phyloP scores from a whole-genome alignment of 2,888 invertebrate species.

The Trissoscelio sp. region DNA sequence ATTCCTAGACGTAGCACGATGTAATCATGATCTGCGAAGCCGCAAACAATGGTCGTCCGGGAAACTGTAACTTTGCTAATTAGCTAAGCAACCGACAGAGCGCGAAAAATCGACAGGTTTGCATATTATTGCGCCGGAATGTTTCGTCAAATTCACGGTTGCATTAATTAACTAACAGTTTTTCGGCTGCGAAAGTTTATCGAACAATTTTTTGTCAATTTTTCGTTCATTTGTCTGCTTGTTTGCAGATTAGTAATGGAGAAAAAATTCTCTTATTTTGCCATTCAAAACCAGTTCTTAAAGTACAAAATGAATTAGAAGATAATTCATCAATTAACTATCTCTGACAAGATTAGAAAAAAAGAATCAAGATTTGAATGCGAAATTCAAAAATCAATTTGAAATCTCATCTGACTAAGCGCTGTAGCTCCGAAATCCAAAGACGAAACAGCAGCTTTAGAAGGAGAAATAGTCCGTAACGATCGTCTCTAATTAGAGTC shows the following conservation, averaged over 20 bases:
- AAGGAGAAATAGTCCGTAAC: slow-evolving; percentile 74
- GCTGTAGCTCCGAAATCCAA: neutral
- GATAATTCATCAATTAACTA: too few species aligned
- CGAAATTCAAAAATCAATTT: slow-evolving; percentile 20
- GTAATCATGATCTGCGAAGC: slow-evolving; percentile 61
- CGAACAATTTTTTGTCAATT: too few species aligned
- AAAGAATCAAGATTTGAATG: too few species aligned
- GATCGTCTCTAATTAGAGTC: slow-evolving; percentile 78
- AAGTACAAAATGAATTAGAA: too few species aligned
- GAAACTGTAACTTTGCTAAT: slow-evolving; percentile 54
- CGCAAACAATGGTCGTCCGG: slow-evolving; percentile 47
- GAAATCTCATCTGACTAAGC: too few species aligned
- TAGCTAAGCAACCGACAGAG: slow-evolving; percentile 26
- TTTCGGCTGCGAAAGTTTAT: neutral
- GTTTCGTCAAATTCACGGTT: neutral
- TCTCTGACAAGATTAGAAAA: too few species aligned
- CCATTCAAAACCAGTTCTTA: too few species aligned
- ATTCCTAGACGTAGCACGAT: slow-evolving; percentile 51
- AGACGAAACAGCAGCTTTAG: slow-evolving; percentile 18
- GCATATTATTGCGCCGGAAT: neutral
- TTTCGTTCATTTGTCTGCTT: too few species aligned
- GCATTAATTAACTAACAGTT: neutral
- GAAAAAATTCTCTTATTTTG: too few species aligned
- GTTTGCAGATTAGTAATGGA: too few species aligned
- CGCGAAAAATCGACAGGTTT: slow-evolving; percentile 18